Evolutionary conservation across 2,888 invertebrate genomes (phyloP), one percentile per base, ranked within the genome.

Genomic region (Stenolophus ochropezus): DNA sequence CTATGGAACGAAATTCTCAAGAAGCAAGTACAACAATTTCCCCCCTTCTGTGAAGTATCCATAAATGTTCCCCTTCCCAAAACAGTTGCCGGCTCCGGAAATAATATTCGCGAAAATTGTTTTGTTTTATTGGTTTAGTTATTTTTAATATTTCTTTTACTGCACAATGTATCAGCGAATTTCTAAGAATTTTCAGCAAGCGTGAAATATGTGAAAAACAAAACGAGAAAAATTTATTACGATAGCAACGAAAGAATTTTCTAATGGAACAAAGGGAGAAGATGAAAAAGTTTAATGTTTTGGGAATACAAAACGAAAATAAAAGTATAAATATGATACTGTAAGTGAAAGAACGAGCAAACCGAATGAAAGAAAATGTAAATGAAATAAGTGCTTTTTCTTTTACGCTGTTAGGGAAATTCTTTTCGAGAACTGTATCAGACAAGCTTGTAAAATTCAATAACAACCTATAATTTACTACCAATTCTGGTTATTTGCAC

Each of bases 101-200:
- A 61, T 61, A 61, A 61, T 25, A 61, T 61, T 61, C 61, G 61
- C 25, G 61, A 61, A 61, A 61, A 61, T n/a, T 61, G 61, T 61
- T 61, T 61, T 61, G 61, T 61, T 61, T 61, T 61, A 61, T 61
- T 61, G 61, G 61, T 61, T 61, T 61, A 61, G 61, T 61, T 61
- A 61, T 61, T 61, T 56, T 61, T 61, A 61, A 61, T 61, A 61
- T 58, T 58, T 58, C 21, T 61, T 61, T 61, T 61, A 61, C 61
- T 1, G 61, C 25, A 21, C 25, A 61, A 61, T 61, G 61, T n/a
- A 61, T 61, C 61, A 61, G 61, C 8, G 25, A 23, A 61, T n/a
- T 61, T 61, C 61, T 23, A 61, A 61, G 61, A 61, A 61, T 61
- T 61, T 61, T 61, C 61, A 61, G 61, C 25, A 25, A 61, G 25